phyloP scores from a whole-genome alignment of 2,888 invertebrate genomes.

The Orthosia gracilis region DNA sequence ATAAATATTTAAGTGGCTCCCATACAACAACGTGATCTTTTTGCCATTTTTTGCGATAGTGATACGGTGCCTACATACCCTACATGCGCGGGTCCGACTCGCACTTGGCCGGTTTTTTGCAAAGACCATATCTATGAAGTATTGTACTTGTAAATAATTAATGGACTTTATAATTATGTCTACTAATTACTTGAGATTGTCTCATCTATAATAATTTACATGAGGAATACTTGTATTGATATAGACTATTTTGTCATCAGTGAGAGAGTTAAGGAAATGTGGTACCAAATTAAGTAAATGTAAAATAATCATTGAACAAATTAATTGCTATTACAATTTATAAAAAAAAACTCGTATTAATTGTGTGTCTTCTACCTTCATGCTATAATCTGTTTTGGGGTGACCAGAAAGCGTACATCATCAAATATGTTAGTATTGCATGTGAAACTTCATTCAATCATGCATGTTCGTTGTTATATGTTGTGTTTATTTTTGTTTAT shows the following conservation, averaged over 20 bases:
- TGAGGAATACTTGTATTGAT: too few species aligned
- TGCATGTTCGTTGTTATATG: constrained; percentile 53
- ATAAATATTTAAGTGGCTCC: too few species aligned
- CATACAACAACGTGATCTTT: too few species aligned
- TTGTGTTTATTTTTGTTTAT: constrained; percentile 24
- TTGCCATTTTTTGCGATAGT: too few species aligned
- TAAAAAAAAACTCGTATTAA: constrained; percentile 36
- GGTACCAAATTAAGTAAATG: neutral
- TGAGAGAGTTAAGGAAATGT: neutral
- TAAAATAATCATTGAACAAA: neutral
- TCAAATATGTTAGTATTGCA: constrained; percentile 62
- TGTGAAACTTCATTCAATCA: constrained; percentile 35
- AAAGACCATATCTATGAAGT: neutral
- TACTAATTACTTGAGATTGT: too few species aligned
- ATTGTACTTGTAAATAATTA: neutral
- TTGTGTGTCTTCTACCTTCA: constrained; percentile 57
- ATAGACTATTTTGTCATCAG: neutral
- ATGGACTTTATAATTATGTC: too few species aligned
- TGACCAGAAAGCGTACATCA: constrained; percentile 56
- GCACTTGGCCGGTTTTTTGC: too few species aligned
- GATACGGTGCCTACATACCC: too few species aligned
- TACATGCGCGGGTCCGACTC: too few species aligned
- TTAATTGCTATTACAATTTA: neutral
- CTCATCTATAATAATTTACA: too few species aligned
- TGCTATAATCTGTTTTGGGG: constrained; percentile 57